phyloP scores from a whole-genome alignment of 2,113 vertebrate species.

The Scomber colias region DNA sequence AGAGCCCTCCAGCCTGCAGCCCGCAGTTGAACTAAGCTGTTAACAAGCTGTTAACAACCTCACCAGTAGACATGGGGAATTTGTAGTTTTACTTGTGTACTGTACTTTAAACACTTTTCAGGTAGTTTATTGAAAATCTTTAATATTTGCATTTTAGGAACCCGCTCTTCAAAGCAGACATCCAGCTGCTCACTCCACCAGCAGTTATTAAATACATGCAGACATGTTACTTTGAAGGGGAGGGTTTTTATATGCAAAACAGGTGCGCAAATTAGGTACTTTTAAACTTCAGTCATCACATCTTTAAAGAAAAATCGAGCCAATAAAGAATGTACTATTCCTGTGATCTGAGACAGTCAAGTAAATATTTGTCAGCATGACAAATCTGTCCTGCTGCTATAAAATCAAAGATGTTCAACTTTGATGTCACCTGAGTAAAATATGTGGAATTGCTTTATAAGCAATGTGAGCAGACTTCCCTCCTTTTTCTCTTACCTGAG shows the following conservation, averaged over 20 bases:
- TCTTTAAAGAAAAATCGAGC: constrained; percentile 22
- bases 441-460: constrained; percentile 28
- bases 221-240: constrained; percentile 55
- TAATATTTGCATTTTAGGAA: constrained; percentile 5
- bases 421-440: constrained; percentile 16
- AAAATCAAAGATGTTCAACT: constrained; percentile 37
- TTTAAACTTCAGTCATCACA: constrained; percentile 53
- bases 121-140: constrained; percentile 43
- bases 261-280: constrained; percentile 43
- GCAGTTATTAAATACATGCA: constrained; percentile 38
- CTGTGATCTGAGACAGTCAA: constrained; percentile 51
- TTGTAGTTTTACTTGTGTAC: constrained; percentile 38
- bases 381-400: constrained; percentile 43
- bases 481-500: constrained; percentile 29
- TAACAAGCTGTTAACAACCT: constrained; percentile 76
- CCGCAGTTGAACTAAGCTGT: constrained; percentile 64
- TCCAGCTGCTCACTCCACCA: constrained; percentile 51
- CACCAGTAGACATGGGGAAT: constrained; percentile 49
- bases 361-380: constrained; percentile 59
- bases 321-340: constrained; percentile 18
- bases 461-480: constrained; percentile 1
- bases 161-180: constrained; percentile 60
- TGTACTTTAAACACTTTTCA: constrained; percentile 46
- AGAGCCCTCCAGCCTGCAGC: constrained; percentile 68
- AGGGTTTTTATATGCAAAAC: constrained; percentile 62